phyloP scores from a whole-genome alignment of 2,113 vertebrate genomes.

The Desmodus rotundus region DNA sequence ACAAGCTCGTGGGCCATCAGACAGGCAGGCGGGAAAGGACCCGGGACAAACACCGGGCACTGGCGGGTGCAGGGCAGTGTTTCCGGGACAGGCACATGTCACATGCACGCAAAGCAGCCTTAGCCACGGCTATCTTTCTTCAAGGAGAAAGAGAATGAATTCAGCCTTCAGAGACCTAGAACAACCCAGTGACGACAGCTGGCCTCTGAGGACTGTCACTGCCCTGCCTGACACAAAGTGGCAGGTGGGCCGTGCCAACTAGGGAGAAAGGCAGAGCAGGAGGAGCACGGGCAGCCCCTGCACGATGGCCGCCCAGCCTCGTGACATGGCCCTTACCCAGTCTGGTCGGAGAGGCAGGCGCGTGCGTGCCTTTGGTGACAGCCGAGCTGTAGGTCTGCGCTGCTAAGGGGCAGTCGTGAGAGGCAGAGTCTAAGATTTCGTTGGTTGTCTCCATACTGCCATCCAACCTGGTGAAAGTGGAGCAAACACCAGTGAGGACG shows the following conservation, averaged over 20 bases:
- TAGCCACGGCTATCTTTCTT: not conserved
- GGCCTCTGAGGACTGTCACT: not conserved
- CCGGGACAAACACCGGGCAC: accelerated
- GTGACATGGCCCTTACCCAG: constrained; percentile 77
- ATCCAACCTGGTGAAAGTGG: constrained; percentile 85
- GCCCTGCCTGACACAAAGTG: not conserved
- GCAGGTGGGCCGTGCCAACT: accelerated
- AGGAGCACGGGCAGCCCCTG: accelerated
- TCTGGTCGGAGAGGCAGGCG: constrained; percentile 83
- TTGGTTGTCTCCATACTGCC: constrained; percentile 93
- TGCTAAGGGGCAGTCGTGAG: constrained; percentile 92
- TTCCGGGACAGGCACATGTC: not conserved
- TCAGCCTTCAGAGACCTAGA: too few species aligned
- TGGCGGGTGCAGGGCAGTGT: accelerated
- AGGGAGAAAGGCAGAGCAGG: accelerated
- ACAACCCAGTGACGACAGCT: accelerated
- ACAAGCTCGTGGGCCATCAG: not conserved
- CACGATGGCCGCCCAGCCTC: accelerated
- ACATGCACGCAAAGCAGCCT: not conserved
- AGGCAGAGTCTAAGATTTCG: constrained; percentile 94
- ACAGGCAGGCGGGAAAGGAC: not conserved
- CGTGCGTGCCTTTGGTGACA: constrained; percentile 87
- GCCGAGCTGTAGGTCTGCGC: constrained; percentile 89
- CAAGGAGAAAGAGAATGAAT: not conserved
- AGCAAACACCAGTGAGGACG: not conserved